Evolutionary conservation across 2,113 vertebrate genomes (phyloP).

Genomic region (Nerophis lumbriciformis): DNA sequence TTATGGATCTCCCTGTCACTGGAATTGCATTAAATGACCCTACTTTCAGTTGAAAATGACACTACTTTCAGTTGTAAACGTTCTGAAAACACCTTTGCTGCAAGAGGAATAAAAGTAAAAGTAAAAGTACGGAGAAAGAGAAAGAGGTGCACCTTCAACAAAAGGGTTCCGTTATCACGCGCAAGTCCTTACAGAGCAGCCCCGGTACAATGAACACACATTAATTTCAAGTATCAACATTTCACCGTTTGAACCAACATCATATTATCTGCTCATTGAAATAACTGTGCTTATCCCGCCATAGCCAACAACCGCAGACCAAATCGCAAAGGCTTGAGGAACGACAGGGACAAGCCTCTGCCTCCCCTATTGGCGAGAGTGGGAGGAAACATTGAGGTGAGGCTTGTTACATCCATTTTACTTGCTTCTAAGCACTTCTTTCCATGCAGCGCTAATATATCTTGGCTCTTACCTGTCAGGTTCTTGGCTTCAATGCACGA

Average conservation of each 20-base stretch:
- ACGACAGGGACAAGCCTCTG: conserved; percentile 95
- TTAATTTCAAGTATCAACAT: neutral
- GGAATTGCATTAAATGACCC: conserved; percentile 24
- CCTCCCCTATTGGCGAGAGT: conserved; percentile 93
- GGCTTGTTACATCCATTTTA: neutral
- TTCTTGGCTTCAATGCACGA: conserved; percentile 93
- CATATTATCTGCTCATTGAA: neutral
- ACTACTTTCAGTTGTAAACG: conserved; percentile 25
- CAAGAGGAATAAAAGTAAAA: conserved; percentile 14
- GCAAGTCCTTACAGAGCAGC: conserved; percentile 33
- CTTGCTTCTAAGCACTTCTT: neutral
- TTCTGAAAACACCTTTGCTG: conserved; percentile 17
- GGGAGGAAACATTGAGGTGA: conserved; percentile 96
- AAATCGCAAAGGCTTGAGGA: conserved; percentile 90
- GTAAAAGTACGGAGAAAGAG: conserved; percentile 14
- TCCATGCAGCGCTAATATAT: neutral
- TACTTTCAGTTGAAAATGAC: conserved; percentile 26
- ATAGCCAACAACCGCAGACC: conserved; percentile 85
- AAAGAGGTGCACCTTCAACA: conserved; percentile 32
- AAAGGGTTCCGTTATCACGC: conserved; percentile 13
- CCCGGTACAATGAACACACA: neutral
- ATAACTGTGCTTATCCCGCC: conserved; percentile 3
- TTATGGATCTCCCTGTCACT: conserved; percentile 15
- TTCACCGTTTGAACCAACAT: neutral
- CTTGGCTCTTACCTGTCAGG: conserved; percentile 60